phyloP scores from a whole-genome alignment of 2,797 vertebrate species.

The Pelodytes ibericus region DNA sequence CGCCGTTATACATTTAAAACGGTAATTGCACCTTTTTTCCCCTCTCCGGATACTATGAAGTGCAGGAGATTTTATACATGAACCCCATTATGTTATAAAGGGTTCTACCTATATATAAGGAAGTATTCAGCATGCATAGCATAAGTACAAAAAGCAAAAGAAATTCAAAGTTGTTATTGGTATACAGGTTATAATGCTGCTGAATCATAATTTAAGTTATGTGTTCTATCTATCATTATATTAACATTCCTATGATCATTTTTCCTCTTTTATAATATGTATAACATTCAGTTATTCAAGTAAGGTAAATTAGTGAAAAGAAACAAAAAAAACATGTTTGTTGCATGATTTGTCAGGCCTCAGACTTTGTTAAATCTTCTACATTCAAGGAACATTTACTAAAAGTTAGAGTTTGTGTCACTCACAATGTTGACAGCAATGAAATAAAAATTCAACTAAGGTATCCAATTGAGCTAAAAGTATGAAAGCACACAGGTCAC shows the following conservation, averaged over 20 bases:
- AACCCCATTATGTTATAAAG: too few relatives aligned
- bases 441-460: background rate
- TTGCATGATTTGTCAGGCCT: background rate
- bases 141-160: too few relatives aligned
- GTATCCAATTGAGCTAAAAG: constrained; percentile 23
- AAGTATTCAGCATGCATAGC: too few relatives aligned
- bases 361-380: background rate
- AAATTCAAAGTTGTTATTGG: too few relatives aligned
- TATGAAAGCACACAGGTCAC: constrained; percentile 8
- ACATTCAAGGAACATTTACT: background rate
- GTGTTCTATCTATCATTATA: too few relatives aligned
- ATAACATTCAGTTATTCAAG: background rate
- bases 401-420: background rate
- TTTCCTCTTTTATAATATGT: background rate
- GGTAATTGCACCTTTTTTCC: too few relatives aligned
- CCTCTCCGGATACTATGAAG: too few relatives aligned
- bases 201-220: too few relatives aligned
- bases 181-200: too few relatives aligned
- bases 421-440: constrained; percentile 1
- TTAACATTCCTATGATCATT: background rate
- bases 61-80: too few relatives aligned
- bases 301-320: background rate
- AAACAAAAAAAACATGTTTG: background rate
- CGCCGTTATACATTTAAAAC: too few relatives aligned
- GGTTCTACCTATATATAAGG: too few relatives aligned